Evolutionary conservation across 2,113 vertebrate genomes (phyloP).

Genomic region (Serilophus lunatus): DNA sequence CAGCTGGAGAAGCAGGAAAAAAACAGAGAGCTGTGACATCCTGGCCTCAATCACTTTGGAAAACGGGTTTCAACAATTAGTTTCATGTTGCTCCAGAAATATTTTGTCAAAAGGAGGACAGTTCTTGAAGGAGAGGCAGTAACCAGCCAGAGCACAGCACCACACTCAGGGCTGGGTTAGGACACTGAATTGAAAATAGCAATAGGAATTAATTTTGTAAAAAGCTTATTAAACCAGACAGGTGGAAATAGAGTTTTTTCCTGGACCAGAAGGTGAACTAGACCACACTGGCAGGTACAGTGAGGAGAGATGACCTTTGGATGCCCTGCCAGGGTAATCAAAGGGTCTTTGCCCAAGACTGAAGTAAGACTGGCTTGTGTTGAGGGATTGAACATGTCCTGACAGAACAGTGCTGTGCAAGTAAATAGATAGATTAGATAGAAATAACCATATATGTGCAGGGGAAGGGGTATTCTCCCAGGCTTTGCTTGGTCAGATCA

Average conservation of each 20-base stretch:
- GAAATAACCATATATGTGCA: too few species aligned
- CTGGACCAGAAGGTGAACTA: not conserved
- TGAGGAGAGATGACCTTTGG: not conserved
- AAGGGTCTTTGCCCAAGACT: not conserved
- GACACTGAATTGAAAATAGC: not conserved
- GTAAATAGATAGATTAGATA: too few species aligned
- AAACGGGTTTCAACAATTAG: not conserved
- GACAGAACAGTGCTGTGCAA: not conserved
- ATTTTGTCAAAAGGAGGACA: not conserved
- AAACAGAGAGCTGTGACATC: not conserved
- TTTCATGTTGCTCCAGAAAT: not conserved
- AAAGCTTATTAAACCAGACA: not conserved
- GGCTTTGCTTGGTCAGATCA: not conserved
- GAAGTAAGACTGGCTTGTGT: not conserved
- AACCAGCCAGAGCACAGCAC: not conserved
- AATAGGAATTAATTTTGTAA: not conserved
- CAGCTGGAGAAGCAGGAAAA: not conserved
- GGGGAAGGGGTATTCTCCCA: too few species aligned
- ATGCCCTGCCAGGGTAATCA: accelerated
- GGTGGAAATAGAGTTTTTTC: not conserved
- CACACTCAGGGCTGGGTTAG: not conserved
- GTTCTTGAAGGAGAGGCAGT: not conserved
- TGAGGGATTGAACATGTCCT: not conserved
- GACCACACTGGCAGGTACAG: not conserved
- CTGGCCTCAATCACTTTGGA: not conserved